Evolutionary conservation across 2,888 invertebrate species (phyloP).

Genomic region (Habroteleia sp.): DNA sequence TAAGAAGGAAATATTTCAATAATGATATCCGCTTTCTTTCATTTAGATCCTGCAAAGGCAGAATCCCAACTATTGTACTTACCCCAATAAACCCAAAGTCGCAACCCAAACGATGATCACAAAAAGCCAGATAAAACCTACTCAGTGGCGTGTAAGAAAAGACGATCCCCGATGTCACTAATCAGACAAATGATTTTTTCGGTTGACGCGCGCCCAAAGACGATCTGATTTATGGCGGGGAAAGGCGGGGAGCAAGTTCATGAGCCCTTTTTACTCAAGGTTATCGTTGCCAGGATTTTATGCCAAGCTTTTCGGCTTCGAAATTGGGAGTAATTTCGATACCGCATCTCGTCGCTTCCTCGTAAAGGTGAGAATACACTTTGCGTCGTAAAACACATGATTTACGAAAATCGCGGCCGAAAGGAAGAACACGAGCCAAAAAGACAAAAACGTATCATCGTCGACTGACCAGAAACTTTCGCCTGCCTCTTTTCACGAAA

Average conservation of each 20-base stretch:
- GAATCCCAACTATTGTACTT: conserved; percentile 31
- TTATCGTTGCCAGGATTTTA: conserved; percentile 14
- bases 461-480: conserved; percentile 37
- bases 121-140: conserved; percentile 15
- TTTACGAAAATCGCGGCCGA: conserved; percentile 64
- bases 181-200: conserved; percentile 39
- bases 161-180: conserved; percentile 23
- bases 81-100: conserved; percentile 32
- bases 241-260: conserved; percentile 1
- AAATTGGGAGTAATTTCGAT: conserved; percentile 70
- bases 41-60: conserved; percentile 11
- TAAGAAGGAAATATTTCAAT: conserved; percentile 46
- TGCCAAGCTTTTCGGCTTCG: conserved; percentile 58
- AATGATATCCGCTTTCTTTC: conserved; percentile 47
- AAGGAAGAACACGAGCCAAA: conserved; percentile 50
- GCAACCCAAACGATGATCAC: conserved; percentile 7
- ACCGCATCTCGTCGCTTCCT: conserved; percentile 35
- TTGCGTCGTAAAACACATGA: conserved; percentile 65
- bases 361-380: conserved; percentile 56
- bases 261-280: conserved; percentile 7
- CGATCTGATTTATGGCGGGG: conserved; percentile 7
- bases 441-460: conserved; percentile 59
- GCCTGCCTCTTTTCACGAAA: conserved; percentile 22
- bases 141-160: conserved; percentile 13
- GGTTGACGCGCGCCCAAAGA: conserved; percentile 14